phyloP scores from a whole-genome alignment of 2,888 invertebrate species.

The Parnassius orleans region DNA sequence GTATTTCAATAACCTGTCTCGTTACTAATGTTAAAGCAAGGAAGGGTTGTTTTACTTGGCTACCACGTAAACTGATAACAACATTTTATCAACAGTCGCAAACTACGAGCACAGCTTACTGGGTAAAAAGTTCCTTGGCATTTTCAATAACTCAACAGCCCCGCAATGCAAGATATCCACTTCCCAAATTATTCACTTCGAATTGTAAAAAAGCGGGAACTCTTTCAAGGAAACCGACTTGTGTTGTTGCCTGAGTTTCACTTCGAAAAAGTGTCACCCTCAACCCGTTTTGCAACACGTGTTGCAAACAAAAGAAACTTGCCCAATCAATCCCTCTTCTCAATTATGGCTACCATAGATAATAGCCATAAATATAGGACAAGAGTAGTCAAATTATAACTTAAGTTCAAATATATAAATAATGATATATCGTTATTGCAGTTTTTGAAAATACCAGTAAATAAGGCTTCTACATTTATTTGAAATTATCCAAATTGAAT shows the following conservation, averaged over 20 bases:
- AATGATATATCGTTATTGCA: no score
- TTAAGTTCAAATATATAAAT: no score
- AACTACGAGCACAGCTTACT: constrained; percentile 11
- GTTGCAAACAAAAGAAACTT: constrained; percentile 77
- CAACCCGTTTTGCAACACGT: constrained; percentile 79
- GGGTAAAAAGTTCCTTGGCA: constrained; percentile 14
- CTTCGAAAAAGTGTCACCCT: constrained; percentile 67
- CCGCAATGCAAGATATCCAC: constrained; percentile 38
- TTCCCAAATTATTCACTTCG: constrained; percentile 43
- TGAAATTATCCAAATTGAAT: no score
- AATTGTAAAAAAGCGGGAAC: constrained; percentile 49
- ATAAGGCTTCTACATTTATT: no score
- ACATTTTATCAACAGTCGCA: constrained; percentile 14
- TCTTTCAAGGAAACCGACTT: constrained; percentile 59
- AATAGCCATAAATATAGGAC: neutral
- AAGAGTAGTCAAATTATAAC: no score
- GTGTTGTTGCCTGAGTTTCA: constrained; percentile 56
- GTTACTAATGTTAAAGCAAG: no score
- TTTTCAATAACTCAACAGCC: constrained; percentile 28
- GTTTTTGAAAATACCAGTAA: no score
- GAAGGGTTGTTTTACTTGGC: no score
- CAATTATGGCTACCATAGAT: constrained; percentile 13
- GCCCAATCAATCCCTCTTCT: constrained; percentile 43
- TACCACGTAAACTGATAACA: neutral
- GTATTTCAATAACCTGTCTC: no score